Conservation (phyloP, 1,140 invertebrate species). For the Drosophila ogumai region DNA sequence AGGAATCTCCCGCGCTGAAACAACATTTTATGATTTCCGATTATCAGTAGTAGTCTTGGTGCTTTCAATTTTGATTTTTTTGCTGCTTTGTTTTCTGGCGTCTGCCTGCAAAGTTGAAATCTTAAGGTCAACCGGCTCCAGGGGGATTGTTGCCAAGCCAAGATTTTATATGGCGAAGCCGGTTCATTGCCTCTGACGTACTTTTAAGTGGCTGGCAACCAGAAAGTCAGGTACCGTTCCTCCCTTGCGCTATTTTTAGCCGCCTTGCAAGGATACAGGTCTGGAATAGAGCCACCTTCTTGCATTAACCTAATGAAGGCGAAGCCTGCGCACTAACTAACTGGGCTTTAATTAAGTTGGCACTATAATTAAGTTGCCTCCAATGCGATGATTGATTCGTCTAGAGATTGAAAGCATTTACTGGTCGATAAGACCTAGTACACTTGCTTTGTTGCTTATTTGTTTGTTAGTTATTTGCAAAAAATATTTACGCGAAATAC, state of each 20-base stretch:
- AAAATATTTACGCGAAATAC: constrained; percentile 43
- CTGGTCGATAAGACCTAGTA: constrained; percentile 31
- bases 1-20: constrained; percentile 5
- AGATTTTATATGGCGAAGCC: constrained; percentile 21
- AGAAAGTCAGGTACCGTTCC: constrained; percentile 17
- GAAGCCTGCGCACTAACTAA: constrained; percentile 50
- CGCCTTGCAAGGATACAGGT: constrained; percentile 19
- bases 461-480: constrained; percentile 27
- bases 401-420: constrained; percentile 39
- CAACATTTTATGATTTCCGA: constrained; percentile 28
- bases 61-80: constrained; percentile 13
- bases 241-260: constrained; percentile 34
- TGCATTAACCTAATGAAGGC: constrained; percentile 53
- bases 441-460: constrained; percentile 9
- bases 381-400: constrained; percentile 47
- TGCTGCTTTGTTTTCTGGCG: constrained; percentile 14
- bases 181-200: constrained; percentile 28
- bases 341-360: constrained; percentile 42
- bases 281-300: constrained; percentile 4
- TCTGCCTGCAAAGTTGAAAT: constrained; percentile 37
- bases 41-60: constrained; percentile 18
- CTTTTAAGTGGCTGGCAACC: constrained; percentile 8
- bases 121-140: constrained; percentile 65
- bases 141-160: constrained; percentile 35
- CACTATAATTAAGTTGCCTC: constrained; percentile 40